These are phyloP conservation scores for Tarsius wallacei DNA, from an alignment of 2,797 vertebrate species.

Conservation along the genomic window DNA sequence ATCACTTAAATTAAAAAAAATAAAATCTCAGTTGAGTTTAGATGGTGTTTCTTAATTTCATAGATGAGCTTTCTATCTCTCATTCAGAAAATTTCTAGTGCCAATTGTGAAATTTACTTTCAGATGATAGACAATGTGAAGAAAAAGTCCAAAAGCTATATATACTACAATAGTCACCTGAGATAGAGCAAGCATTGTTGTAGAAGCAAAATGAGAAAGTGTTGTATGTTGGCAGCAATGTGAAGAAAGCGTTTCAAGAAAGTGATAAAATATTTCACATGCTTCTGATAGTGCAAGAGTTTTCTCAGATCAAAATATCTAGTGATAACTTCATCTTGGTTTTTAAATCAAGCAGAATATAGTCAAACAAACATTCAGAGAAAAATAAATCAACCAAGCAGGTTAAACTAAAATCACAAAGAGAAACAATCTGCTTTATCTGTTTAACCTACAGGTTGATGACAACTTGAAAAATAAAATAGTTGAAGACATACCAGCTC, in stretches of 20 bases:
- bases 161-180: background rate
- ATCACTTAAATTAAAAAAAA: background rate
- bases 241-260: background rate
- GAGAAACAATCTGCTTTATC: background rate
- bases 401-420: background rate
- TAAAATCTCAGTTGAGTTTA: background rate
- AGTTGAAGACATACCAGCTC: background rate
- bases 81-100: background rate
- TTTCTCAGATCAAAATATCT: constrained; percentile 4
- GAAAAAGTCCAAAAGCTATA: background rate
- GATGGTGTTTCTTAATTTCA: background rate
- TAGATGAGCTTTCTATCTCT: background rate
- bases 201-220: background rate
- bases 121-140: background rate
- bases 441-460: background rate
- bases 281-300: background rate
- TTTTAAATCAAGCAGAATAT: background rate
- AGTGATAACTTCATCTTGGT: background rate
- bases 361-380: background rate
- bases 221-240: background rate
- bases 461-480: background rate
- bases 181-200: background rate
- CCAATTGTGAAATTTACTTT: background rate
- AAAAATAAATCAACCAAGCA: background rate
- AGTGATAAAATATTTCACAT: background rate